Evolutionary conservation across 2,888 invertebrate genomes (phyloP).

Genomic region (Caenorhabditis zanzibari): DNA sequence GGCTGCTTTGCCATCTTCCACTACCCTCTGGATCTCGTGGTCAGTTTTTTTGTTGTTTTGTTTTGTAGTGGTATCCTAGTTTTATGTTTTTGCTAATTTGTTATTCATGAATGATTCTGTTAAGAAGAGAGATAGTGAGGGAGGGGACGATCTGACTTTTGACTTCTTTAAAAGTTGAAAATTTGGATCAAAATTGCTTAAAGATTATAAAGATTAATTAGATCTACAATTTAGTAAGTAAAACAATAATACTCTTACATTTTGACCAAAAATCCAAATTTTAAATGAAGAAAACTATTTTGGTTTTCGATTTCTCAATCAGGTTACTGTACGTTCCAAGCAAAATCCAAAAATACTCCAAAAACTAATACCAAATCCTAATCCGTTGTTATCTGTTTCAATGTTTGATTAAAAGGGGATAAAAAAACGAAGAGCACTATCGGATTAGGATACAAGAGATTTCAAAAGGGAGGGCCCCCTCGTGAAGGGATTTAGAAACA

Average conservation of each 20-base stretch:
- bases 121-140: background rate
- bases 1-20: conserved; percentile 26
- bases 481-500: conserved; percentile 3
- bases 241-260: no score
- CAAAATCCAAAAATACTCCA: background rate
- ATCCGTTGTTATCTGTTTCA: conserved; percentile 7
- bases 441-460: background rate
- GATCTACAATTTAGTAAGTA: no score
- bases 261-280: background rate
- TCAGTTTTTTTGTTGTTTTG: conserved; percentile 22
- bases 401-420: background rate
- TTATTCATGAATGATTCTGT: conserved; percentile 52
- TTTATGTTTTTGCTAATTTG: conserved; percentile 32
- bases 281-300: no score
- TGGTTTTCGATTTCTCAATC: background rate
- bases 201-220: no score
- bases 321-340: background rate
- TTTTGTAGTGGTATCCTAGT: background rate
- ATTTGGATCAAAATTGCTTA: no score
- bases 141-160: conserved; percentile 12
- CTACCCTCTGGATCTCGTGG: background rate
- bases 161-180: conserved; percentile 11
- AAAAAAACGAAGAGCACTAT: background rate
- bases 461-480: background rate
- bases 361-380: background rate